Conservation (phyloP, 2,113 vertebrate genomes). For the Cebidichthys violaceus region DNA sequence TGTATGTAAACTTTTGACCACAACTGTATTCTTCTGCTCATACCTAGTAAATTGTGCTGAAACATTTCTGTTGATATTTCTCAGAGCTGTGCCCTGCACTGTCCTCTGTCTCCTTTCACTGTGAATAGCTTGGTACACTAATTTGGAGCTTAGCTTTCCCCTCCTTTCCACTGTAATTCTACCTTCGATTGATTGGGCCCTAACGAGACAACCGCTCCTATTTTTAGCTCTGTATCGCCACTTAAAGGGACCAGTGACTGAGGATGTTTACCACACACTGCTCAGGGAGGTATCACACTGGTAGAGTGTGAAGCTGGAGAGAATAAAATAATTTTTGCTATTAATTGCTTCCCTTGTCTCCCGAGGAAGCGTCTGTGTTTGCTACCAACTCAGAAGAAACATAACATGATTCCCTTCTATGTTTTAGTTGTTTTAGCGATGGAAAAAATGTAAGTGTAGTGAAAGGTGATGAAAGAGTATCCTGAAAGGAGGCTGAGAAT, state of each 20-base stretch:
- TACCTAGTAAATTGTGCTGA: not conserved
- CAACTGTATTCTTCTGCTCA: not conserved
- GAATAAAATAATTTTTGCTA: not conserved
- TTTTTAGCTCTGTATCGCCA: constrained; percentile 48
- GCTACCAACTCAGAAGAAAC: constrained; percentile 10
- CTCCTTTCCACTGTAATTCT: constrained; percentile 49
- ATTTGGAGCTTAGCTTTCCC: constrained; percentile 39
- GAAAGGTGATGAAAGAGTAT: constrained; percentile 33
- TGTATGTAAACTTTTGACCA: no score
- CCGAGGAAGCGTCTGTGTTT: constrained; percentile 18
- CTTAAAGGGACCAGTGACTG: constrained; percentile 45
- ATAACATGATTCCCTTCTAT: constrained; percentile 13
- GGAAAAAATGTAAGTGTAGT: not conserved
- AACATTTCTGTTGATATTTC: constrained; percentile 33
- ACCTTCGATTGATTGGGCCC: constrained; percentile 46
- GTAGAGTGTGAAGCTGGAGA: constrained; percentile 6
- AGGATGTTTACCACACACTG: constrained; percentile 30
- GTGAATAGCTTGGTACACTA: constrained; percentile 19
- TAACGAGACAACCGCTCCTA: constrained; percentile 60
- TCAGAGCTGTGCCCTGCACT: constrained; percentile 14
- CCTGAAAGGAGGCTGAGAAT: not conserved
- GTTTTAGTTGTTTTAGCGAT: constrained; percentile 10
- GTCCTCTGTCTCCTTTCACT: constrained; percentile 19
- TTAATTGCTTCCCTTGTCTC: not conserved
- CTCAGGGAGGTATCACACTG: constrained; percentile 13